A percentile compares a stretch with the other conserved stretches of the same genome.
Conservation (phyloP, 2,113 vertebrate genomes). For the Diphyllodes magnificus region DNA sequence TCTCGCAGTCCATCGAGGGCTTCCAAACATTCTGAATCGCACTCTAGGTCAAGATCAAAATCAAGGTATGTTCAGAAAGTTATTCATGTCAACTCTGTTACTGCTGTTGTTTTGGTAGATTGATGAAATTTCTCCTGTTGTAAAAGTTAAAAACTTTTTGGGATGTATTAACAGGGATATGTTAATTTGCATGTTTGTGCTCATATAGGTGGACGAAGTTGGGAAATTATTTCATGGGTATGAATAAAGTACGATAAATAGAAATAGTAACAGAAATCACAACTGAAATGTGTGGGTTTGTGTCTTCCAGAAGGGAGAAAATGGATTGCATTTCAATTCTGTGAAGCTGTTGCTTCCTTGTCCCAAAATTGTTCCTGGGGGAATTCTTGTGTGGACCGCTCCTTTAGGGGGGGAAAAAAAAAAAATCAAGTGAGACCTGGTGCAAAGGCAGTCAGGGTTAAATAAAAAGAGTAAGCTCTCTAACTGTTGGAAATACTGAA, state of each 20-base stretch:
- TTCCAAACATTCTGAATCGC: conserved; percentile 86
- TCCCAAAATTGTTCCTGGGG: accelerated
- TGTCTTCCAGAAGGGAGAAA: not conserved
- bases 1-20: conserved; percentile 85
- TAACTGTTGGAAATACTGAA: not conserved
- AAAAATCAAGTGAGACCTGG: not conserved
- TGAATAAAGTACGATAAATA: not conserved
- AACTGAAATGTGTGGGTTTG: not conserved
- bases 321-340: not conserved
- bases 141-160: not conserved
- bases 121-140: not conserved
- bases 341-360: not conserved
- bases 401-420: not conserved
- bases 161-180: not conserved
- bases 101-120: not conserved
- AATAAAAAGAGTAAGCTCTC: not conserved
- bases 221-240: not conserved
- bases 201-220: not conserved
- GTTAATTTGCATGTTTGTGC: not conserved
- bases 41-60: conserved; percentile 87
- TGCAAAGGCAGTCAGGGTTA: not conserved
- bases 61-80: conserved; percentile 78
- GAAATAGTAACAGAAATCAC: not conserved
- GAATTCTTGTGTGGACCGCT: not conserved
- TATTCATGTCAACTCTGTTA: not conserved